Percentiles rank a stretch among this genome's conserved stretches.
These are phyloP conservation scores for Tetragonula carbonaria DNA, from an alignment of 2,888 invertebrate genomes.

Conservation along the genomic window DNA sequence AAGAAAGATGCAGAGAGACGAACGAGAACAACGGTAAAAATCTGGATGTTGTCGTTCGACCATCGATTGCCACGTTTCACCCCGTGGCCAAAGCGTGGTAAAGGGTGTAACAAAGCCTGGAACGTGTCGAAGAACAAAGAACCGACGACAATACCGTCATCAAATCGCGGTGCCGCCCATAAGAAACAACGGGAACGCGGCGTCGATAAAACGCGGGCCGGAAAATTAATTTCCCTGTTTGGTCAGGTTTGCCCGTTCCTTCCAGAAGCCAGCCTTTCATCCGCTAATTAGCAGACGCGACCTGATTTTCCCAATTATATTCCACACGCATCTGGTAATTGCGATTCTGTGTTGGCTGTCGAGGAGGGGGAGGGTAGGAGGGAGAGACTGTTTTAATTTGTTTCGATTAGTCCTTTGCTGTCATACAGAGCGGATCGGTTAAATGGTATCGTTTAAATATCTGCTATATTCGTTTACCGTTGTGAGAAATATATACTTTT, in stretches of 20 bases:
- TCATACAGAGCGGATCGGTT: neutral
- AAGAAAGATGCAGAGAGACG: too few relatives aligned
- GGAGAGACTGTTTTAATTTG: neutral
- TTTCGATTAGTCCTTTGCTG: neutral
- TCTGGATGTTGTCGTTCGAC: neutral
- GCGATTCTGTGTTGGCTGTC: neutral
- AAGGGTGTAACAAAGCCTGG: conserved; percentile 5
- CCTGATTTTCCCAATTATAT: conserved; percentile 19
- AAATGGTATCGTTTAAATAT: neutral
- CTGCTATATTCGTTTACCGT: neutral
- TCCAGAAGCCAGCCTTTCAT: conserved; percentile 1
- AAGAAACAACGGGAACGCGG: conserved; percentile 8
- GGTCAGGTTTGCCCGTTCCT: neutral
- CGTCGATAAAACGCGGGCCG: conserved; percentile 28
- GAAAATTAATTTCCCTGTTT: conserved; percentile 48
- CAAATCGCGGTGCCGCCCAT: conserved; percentile 9
- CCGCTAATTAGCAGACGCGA: conserved; percentile 42
- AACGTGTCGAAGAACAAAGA: conserved; percentile 20
- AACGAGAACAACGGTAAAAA: neutral
- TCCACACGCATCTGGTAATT: neutral
- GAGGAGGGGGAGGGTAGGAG: too few relatives aligned
- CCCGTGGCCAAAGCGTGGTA: neutral
- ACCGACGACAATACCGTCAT: conserved; percentile 14
- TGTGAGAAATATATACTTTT: too few relatives aligned
- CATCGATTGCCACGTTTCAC: neutral